phyloP scores from a whole-genome alignment of 2,888 invertebrate species.

The Tenthredo distinguenda region DNA sequence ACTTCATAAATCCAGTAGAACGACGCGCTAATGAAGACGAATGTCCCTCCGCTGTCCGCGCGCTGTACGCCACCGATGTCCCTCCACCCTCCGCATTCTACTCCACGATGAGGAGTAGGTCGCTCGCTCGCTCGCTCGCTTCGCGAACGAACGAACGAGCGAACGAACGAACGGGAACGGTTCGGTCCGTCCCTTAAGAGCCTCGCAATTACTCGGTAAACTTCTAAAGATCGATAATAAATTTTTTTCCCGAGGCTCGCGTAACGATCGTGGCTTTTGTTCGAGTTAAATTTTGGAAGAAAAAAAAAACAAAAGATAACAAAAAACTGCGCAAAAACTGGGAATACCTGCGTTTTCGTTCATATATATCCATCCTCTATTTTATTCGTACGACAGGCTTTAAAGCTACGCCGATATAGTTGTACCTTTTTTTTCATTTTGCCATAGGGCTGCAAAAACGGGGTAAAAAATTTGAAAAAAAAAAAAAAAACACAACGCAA shows the following conservation, averaged over 20 bases:
- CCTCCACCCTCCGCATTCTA: not conserved
- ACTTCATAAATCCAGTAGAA: constrained; percentile 55
- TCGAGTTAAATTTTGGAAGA: not conserved
- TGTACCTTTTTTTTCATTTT: not conserved
- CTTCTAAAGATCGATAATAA: not conserved
- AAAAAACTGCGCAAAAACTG: not conserved
- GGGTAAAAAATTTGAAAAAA: not conserved
- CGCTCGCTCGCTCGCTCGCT: no score
- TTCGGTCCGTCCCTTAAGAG: not conserved
- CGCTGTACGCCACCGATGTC: not conserved
- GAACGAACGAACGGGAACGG: not conserved
- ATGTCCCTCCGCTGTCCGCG: constrained; percentile 53
- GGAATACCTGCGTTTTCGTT: not conserved
- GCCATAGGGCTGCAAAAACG: not conserved
- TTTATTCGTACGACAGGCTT: not conserved
- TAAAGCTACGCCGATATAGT: not conserved
- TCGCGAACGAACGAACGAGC: no score
- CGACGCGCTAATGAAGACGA: constrained; percentile 56
- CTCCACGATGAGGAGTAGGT: not conserved
- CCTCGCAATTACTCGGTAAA: not conserved
- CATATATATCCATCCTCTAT: not conserved
- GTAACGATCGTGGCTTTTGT: not conserved
- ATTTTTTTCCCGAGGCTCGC: not conserved
- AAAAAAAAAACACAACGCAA: not conserved
- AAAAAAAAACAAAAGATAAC: not conserved